A percentile compares a stretch with the other conserved stretches of the same genome.
Conservation (phyloP, 2,797 vertebrate genomes). For the Chiropotes sagulatus region DNA sequence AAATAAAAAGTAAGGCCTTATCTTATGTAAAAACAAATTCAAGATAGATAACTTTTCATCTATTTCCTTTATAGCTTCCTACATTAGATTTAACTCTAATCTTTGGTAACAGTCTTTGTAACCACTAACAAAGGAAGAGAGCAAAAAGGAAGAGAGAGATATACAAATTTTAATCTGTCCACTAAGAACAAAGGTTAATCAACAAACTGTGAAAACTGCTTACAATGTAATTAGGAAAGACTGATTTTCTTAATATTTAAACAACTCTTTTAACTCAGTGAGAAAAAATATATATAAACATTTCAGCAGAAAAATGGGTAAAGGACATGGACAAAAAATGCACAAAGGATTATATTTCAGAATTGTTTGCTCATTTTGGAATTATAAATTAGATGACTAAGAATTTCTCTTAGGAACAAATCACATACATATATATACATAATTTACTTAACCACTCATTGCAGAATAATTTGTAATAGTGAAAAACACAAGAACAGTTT, state of each 20-base stretch:
- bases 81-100: background rate
- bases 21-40: constrained; percentile 38
- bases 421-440: background rate
- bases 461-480: background rate
- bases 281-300: background rate
- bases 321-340: background rate
- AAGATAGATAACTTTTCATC: constrained; percentile 12
- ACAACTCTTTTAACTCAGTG: background rate
- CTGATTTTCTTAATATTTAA: background rate
- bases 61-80: background rate
- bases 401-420: background rate
- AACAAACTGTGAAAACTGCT: background rate
- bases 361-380: background rate
- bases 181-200: background rate
- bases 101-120: background rate
- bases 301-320: background rate
- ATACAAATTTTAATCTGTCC: constrained; percentile 2
- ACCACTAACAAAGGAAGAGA: background rate
- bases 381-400: background rate
- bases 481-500: background rate
- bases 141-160: background rate
- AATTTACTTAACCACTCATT: background rate
- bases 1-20: background rate
- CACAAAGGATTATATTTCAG: background rate
- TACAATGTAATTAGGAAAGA: background rate